These are phyloP conservation scores for Hemistola chrysoprasaria DNA, from an alignment of 2,888 invertebrate genomes.

Conservation along the genomic window DNA sequence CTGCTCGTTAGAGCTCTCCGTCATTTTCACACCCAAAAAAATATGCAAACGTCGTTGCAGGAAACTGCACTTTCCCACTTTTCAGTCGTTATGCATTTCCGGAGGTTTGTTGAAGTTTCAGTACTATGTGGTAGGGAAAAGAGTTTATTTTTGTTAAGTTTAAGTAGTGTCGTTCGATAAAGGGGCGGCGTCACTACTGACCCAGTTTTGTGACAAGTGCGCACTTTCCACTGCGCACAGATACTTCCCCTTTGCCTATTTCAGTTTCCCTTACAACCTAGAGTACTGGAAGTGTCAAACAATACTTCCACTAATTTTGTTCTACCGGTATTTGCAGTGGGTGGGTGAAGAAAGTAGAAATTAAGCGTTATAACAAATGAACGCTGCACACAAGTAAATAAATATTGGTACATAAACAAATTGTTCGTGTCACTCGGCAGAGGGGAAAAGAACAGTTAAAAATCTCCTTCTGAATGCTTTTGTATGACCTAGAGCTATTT, in stretches of 20 bases:
- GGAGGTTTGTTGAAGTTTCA: conserved; percentile 42
- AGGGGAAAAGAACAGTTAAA: no score
- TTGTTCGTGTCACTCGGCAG: no score
- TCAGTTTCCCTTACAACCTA: conserved; percentile 57
- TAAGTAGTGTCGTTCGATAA: conserved; percentile 69
- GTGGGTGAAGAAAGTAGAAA: no score
- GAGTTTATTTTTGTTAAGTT: conserved; percentile 60
- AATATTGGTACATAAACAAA: no score
- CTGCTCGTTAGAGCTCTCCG: neutral
- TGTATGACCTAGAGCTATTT: conserved; percentile 26
- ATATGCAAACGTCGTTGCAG: conserved; percentile 52
- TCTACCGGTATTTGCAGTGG: no score
- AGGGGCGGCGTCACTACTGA: conserved; percentile 80
- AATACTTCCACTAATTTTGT: no score
- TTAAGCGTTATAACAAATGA: no score
- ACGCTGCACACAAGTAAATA: no score
- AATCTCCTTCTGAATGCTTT: no score
- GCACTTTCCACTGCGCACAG: conserved; percentile 76
- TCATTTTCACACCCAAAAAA: conserved; percentile 23
- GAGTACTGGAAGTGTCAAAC: no score
- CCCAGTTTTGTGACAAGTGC: conserved; percentile 78
- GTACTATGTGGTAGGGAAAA: conserved; percentile 50
- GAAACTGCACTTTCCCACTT: conserved; percentile 61
- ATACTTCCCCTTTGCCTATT: conserved; percentile 69
- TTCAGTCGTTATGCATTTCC: conserved; percentile 48